Evolutionary conservation across 2,113 vertebrate species (phyloP).

Genomic region (human): DNA sequence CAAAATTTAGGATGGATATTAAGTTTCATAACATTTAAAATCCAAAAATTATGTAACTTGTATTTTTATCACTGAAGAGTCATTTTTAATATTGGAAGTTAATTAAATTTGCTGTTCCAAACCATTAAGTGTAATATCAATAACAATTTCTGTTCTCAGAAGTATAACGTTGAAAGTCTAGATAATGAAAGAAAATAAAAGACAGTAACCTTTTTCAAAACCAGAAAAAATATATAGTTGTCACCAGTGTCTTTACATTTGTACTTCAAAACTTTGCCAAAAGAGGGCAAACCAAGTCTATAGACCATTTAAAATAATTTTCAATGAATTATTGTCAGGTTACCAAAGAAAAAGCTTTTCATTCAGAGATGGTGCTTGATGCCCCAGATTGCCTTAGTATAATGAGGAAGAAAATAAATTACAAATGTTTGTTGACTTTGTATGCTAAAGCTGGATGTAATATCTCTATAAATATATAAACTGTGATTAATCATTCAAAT

Average conservation of each 20-base stretch:
- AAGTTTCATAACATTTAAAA: slow-evolving; percentile 59
- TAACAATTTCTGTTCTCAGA: slow-evolving; percentile 2
- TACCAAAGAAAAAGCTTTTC: not conserved
- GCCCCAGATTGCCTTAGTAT: not conserved
- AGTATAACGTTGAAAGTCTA: not conserved
- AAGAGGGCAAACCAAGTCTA: not conserved
- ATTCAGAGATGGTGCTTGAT: not conserved
- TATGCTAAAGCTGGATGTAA: not conserved
- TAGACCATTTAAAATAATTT: not conserved
- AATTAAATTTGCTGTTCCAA: slow-evolving; percentile 67
- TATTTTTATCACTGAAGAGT: slow-evolving; percentile 48
- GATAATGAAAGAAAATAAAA: not conserved
- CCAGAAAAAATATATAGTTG: not conserved
- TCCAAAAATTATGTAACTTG: slow-evolving; percentile 33
- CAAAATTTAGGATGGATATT: slow-evolving; percentile 44
- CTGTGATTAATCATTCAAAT: not conserved
- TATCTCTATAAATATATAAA: not conserved
- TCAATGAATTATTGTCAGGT: not conserved
- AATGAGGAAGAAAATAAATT: not conserved
- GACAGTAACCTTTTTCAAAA: not conserved
- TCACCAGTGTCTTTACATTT: not conserved
- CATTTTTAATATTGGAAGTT: slow-evolving; percentile 63
- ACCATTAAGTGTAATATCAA: slow-evolving; percentile 57
- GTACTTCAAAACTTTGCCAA: not conserved
- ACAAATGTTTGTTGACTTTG: not conserved